Percentiles rank a stretch among this genome's conserved stretches.
phyloP scores from a whole-genome alignment of 1,140 invertebrate species.

The Macrobrachium rosenbergii region DNA sequence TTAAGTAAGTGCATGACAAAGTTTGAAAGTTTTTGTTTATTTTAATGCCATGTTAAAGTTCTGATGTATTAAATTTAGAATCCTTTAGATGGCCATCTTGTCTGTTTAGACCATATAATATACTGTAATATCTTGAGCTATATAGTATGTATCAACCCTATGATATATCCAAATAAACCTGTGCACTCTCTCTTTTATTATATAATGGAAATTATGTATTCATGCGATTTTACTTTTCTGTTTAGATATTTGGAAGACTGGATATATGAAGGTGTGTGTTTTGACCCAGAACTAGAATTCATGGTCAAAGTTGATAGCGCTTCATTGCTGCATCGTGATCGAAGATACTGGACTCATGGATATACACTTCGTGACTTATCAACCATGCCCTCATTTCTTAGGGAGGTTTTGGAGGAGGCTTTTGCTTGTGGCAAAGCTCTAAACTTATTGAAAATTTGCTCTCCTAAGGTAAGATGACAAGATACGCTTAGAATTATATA shows the following conservation, averaged over 20 bases:
- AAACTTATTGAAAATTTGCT: slow-evolving; percentile 48
- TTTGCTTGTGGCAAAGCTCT: slow-evolving; percentile 53
- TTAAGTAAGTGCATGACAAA: slow-evolving; percentile 8
- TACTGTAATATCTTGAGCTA: too few species aligned
- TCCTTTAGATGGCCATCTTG: background rate
- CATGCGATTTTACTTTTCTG: background rate
- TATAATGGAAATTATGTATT: background rate
- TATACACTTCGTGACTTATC: slow-evolving; percentile 40
- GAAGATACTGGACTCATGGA: slow-evolving; percentile 51
- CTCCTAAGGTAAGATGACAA: slow-evolving; percentile 29
- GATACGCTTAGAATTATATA: too few species aligned
- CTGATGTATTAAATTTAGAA: background rate
- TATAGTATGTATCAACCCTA: background rate
- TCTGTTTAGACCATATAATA: too few species aligned
- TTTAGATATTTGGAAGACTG: slow-evolving; percentile 53
- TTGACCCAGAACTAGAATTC: slow-evolving; percentile 47
- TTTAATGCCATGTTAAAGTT: background rate
- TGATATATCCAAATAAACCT: background rate
- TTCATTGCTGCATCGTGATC: slow-evolving; percentile 38
- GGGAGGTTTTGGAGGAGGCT: slow-evolving; percentile 42
- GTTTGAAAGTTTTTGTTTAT: background rate
- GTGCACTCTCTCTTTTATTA: background rate
- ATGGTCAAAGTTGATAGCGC: slow-evolving; percentile 46
- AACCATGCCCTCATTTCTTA: slow-evolving; percentile 28
- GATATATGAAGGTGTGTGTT: slow-evolving; percentile 49